A percentile compares a stretch with the other conserved stretches of the same genome.
Conservation (phyloP, 2,888 invertebrate species). For the Gymnocheta viridis region DNA sequence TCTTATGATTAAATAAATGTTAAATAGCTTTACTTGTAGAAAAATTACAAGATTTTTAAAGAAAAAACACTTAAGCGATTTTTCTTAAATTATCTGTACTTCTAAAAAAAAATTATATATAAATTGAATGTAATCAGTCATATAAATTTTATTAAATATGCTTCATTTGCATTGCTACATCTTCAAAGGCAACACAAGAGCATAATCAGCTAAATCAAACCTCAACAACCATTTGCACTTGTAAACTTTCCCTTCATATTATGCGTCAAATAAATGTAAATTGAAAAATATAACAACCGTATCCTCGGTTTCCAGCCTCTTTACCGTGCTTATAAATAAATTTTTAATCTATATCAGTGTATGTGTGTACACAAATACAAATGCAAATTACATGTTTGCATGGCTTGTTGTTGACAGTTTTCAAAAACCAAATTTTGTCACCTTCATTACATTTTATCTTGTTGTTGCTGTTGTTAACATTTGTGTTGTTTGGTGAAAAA, state of each 20-base stretch:
- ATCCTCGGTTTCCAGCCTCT: not conserved
- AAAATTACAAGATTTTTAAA: no score
- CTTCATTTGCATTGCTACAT: constrained; percentile 21
- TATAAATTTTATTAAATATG: constrained; percentile 16
- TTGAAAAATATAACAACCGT: constrained; percentile 8
- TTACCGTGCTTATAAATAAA: not conserved
- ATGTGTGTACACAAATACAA: not conserved
- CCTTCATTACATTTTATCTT: constrained; percentile 35
- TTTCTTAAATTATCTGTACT: no score
- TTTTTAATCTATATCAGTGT: not conserved
- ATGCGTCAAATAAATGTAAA: not conserved
- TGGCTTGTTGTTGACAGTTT: constrained; percentile 47
- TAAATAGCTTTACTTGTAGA: no score
- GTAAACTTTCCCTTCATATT: constrained; percentile 4
- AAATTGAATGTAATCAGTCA: constrained; percentile 4
- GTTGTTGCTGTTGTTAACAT: constrained; percentile 10
- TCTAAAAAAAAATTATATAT: no score
- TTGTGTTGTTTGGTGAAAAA: constrained; percentile 7
- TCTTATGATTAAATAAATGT: no score
- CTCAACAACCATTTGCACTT: constrained; percentile 8
- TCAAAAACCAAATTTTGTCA: constrained; percentile 54
- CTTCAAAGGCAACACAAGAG: not conserved
- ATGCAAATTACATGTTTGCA: constrained; percentile 10
- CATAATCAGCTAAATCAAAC: not conserved
- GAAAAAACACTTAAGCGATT: no score